Evolutionary conservation across 2,113 vertebrate species (phyloP), one percentile per base, ranked within the genome.

Genomic region (Arvicanthis niloticus): DNA sequence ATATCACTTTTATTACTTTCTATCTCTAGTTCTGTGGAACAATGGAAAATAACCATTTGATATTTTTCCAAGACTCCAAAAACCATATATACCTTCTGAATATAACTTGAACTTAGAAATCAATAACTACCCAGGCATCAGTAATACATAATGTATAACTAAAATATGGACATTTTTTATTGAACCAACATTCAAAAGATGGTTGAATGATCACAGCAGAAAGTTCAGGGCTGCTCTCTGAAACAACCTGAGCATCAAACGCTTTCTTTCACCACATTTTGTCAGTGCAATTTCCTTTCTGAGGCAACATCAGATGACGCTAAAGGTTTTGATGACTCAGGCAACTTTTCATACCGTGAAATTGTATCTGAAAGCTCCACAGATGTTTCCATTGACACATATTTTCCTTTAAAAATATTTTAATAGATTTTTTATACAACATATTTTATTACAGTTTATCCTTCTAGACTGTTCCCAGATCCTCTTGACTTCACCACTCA

Each of bases 171-270:
- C 48, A 56, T 11, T 75, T 65, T 78, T 78, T 75, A 85, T 75
- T 85, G 24, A 91, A 95, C 81, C 19, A 42, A n/a, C 56, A 77
- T 89, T 86, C 89, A 72, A 42, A 77, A 45, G 53, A 73, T 68
- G 37, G 58, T 67, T 89, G 48, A 85, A 80, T 68, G 56, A n/a
- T 60, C 34, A 62, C 24, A 67, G 58, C 40, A 93, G 48, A 73
- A 29, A 73, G 73, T 9, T 78, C 26, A 60, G 40, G 15, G n/a
- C 67, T 82, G 82, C 22, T 51, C 16, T 56, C 10, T 85, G 73
- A 24, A 68, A 68, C 8, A 87, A 22, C 42, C 29, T 45, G 29
- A 21, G 17, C 60, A 13, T 76, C 24, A 93, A 80, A 75, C 6
- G 45, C 60, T 77, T 70, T 58, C 19, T 58, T 5, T 73, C 29